phyloP scores from a whole-genome alignment of 2,888 invertebrate genomes.

The Gonocerus acuteangulatus region DNA sequence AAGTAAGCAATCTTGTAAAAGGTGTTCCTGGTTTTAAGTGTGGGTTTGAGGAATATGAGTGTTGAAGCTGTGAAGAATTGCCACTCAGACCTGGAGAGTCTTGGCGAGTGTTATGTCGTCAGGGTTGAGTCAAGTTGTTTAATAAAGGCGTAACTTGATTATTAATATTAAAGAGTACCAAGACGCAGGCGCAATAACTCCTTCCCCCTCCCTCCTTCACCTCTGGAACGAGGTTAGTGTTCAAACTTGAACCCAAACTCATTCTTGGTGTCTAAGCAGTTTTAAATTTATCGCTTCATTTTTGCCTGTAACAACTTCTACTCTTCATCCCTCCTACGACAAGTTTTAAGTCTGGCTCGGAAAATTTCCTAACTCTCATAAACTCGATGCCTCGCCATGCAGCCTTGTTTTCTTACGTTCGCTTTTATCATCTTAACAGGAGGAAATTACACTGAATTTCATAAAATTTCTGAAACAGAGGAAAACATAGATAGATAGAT shows the following conservation, averaged over 20 bases:
- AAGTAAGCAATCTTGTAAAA: too few relatives aligned
- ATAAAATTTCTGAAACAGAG: too few relatives aligned
- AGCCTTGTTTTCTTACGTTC: too few relatives aligned
- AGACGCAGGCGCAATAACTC: not conserved
- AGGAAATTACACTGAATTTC: too few relatives aligned
- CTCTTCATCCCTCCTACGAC: too few relatives aligned
- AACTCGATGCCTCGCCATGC: too few relatives aligned
- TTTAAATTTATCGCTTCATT: constrained; percentile 3
- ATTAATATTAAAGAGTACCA: not conserved
- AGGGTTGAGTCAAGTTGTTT: not conserved
- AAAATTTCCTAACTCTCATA: too few relatives aligned
- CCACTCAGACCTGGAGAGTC: not conserved
- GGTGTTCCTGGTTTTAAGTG: too few relatives aligned
- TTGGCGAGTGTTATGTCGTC: not conserved
- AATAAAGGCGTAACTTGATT: not conserved
- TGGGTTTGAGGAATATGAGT: too few relatives aligned
- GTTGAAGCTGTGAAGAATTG: not conserved
- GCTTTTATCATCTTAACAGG: too few relatives aligned
- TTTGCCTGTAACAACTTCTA: not conserved
- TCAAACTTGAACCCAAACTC: not conserved
- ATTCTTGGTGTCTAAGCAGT: not conserved
- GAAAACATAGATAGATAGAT: too few relatives aligned
- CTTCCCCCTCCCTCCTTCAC: not conserved
- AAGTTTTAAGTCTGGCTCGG: too few relatives aligned
- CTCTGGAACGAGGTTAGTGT: not conserved